Evolutionary conservation across 2,888 invertebrate genomes (phyloP), one percentile per base, ranked within the genome.

Genomic region (Polymixis lichenea): DNA sequence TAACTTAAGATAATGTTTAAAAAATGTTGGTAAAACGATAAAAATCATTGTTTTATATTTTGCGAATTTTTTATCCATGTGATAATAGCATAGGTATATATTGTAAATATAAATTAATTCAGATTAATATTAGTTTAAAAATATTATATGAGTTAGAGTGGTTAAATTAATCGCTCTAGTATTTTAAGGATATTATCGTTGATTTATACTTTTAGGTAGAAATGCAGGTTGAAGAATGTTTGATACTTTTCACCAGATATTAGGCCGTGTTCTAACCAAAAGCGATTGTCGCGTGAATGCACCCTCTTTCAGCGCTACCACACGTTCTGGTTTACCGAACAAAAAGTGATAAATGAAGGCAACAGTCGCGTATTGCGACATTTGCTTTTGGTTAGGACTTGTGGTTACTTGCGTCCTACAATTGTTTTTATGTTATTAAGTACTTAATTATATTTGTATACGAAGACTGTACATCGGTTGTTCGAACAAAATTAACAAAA

Each of bases 41-140:
- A 55, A 43, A 17, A 32, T 0, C 28, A 53, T 28, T 22, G 32
- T 51, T 64, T 25, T 72, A 69, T 77, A 69, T 68, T 69, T 68
- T 32, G 78, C 70, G 79, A 79, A 73, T 76, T 86, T n/a, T 78
- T 77, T 81, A 83, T 86, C 83, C 82, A 86, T 90, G 89, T 90
- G 90, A 90, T 90, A 89, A 82, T 90, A 88, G 85, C 15, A 65
- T 80, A 38, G 6, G 38, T 38, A 60, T 88, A 85, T 60, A 67
- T 74, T 86, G 76, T 88, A 80, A 86, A 79, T 84, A 83, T 70
- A 38, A 76, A 71, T 69, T 68, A 49, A 58, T 71, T 61, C 64
- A 80, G 58, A 60, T 67, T 70, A 25, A 62, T 61, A 69, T 25
- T 68, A 38, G 43, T 32, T 46, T 53, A 68, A n/a, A 75, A 19